Percentiles rank a stretch among this genome's conserved stretches.
Conservation (phyloP, 2,113 vertebrate genomes). For the Ifrita kowaldi region DNA sequence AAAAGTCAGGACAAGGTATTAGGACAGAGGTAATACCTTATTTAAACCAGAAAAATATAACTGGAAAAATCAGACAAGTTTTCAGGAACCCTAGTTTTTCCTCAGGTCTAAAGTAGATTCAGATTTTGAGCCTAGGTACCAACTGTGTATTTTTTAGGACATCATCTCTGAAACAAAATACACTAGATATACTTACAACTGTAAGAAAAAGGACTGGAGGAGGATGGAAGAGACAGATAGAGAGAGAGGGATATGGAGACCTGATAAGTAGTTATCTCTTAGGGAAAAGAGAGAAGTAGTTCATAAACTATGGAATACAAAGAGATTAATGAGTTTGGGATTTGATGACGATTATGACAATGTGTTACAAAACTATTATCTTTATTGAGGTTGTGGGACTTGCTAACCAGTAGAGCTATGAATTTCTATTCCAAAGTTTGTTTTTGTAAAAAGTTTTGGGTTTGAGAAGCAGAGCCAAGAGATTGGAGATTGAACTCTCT, state of each 20-base stretch:
- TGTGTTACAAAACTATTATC: background rate
- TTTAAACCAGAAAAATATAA: background rate
- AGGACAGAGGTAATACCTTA: background rate
- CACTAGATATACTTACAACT: background rate
- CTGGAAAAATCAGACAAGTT: background rate
- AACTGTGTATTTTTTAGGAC: background rate
- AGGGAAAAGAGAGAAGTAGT: background rate
- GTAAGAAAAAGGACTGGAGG: background rate
- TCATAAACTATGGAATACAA: background rate
- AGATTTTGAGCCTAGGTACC: background rate
- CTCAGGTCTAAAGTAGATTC: background rate
- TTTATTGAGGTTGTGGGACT: background rate
- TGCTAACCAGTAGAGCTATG: background rate
- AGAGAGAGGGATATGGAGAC: background rate
- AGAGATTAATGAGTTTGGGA: background rate
- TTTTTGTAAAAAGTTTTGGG: background rate
- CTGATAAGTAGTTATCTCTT: background rate
- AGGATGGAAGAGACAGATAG: background rate
- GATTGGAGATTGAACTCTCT: background rate
- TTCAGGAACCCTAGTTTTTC: background rate
- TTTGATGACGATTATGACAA: background rate
- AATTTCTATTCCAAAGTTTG: background rate
- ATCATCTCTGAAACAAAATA: background rate
- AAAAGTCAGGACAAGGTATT: background rate
- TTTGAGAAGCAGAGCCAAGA: background rate